A percentile compares a stretch with the other conserved stretches of the same genome.
Evolutionary conservation across 1,140 invertebrate genomes (phyloP).

Genomic region (Psix sp.): DNA sequence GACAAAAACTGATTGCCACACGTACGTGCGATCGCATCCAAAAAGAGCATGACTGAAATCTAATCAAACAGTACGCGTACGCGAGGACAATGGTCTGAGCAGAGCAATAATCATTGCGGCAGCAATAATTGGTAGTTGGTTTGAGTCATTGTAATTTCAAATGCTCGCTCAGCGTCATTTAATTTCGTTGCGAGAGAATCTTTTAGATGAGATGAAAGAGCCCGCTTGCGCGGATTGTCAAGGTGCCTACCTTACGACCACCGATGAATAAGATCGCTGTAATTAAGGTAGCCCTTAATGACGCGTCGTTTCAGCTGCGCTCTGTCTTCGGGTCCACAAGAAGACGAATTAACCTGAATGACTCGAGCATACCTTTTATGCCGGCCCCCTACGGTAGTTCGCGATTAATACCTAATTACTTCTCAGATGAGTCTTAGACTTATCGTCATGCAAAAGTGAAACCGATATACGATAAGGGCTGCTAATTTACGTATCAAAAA

Average conservation of each 20-base stretch:
- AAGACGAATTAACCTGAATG: conserved; percentile 72
- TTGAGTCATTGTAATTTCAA: conserved; percentile 58
- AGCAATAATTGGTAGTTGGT: conserved; percentile 45
- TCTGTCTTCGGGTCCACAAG: conserved; percentile 52
- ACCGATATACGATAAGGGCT: conserved; percentile 61
- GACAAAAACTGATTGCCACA: conserved; percentile 23
- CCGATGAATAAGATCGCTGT: conserved; percentile 70
- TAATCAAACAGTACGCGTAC: conserved; percentile 30
- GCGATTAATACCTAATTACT: conserved; percentile 74
- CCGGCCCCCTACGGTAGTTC: conserved; percentile 68
- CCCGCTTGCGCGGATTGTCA: conserved; percentile 63
- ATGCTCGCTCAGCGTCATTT: conserved; percentile 46
- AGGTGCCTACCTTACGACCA: conserved; percentile 60
- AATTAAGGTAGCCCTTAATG: conserved; percentile 74
- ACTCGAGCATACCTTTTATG: conserved; percentile 63
- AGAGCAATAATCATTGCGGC: conserved; percentile 25
- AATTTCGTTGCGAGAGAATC: conserved; percentile 58
- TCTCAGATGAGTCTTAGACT: conserved; percentile 64
- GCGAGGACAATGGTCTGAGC: conserved; percentile 28
- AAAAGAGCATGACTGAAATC: conserved; percentile 17
- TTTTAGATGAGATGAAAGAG: conserved; percentile 73
- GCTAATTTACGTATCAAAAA: conserved; percentile 36
- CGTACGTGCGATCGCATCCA: conserved; percentile 5
- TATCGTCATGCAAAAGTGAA: conserved; percentile 58
- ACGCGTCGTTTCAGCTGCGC: conserved; percentile 65